Evolutionary conservation across 2,888 invertebrate species (phyloP), one percentile per base, ranked within the genome.

Genomic region (Lithodes maja): DNA sequence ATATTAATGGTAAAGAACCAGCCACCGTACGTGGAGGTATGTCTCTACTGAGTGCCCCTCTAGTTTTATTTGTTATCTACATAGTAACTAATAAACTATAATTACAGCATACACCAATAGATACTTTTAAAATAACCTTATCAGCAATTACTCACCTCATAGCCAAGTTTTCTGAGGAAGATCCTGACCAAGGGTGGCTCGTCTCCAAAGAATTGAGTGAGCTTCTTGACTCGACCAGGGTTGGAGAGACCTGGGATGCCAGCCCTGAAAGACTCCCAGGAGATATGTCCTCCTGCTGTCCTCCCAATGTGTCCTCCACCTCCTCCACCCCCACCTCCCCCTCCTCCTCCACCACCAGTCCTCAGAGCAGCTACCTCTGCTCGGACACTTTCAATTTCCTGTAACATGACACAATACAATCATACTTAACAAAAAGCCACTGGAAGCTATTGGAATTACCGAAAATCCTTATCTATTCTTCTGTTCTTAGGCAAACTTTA

Each of bases 141-240:
- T 77, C 50, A 9, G 12, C 49, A 49, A 33, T 61, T 5, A 79
- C 83, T 84, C 75, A 91, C 98, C 96, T 98, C 98, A 94, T 98
- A 98, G 93, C 98, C 98, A 92, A 98, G 95, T 94, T 97, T 97
- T 94, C 97, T 96, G 85, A 98, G 95, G 95, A 98, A 98, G 89
- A 98, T 95, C 94, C 98, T 95, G 94, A 98, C 96, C 92, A 98
- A 95, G 9, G 98, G 98, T 55, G 98, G 98, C 94, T 98, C 98
- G 94, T 97, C 97, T 53, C 98, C 98, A 94, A 98, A 98, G 95
- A 98, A 98, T 95, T 97, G 97, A 89, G 97, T 98, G 92, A 98
- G 95, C 93, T 98, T 96, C 94, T 97, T 97, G 49, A 98, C 97
- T 91, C 97, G 95, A 92, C 96, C 96, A 0, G 98, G 98, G 94